Percentiles rank a stretch among this genome's conserved stretches.
Evolutionary conservation across 2,888 invertebrate genomes (phyloP).

Genomic region (Ryuthela nishihirai): DNA sequence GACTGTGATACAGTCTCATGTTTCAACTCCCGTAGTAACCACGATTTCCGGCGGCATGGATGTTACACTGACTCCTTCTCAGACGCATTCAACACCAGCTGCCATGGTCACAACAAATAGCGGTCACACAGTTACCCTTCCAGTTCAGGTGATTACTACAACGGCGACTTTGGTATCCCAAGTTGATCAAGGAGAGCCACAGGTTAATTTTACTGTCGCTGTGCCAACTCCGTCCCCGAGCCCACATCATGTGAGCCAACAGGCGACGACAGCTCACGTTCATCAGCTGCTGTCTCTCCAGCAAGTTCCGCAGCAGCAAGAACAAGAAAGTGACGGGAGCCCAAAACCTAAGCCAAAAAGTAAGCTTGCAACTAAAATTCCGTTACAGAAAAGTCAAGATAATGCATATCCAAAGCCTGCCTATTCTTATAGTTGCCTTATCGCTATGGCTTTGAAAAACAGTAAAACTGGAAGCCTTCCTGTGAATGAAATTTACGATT

Average conservation of each 20-base stretch:
- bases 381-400: constrained; percentile 6
- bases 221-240: constrained; percentile 31
- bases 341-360: constrained; percentile 27
- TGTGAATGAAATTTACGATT: constrained; percentile 97
- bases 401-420: constrained; percentile 88
- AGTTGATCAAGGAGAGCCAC: constrained; percentile 1
- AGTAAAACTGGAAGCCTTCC: constrained; percentile 90
- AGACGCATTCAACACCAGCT: neutral
- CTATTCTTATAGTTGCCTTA: constrained; percentile 96
- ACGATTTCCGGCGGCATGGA: neutral
- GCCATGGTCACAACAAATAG: neutral
- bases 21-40: constrained; percentile 3
- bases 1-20: constrained; percentile 4
- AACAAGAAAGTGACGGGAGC: constrained; percentile 18
- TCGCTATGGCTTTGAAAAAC: constrained; percentile 96
- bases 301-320: neutral
- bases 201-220: constrained; percentile 16
- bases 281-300: no score
- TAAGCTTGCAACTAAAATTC: constrained; percentile 12
- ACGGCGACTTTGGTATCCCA: constrained; percentile 1
- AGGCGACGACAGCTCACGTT: neutral
- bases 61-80: neutral
- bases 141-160: constrained; percentile 13
- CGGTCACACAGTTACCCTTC: constrained; percentile 10
- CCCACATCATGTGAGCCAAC: constrained; percentile 7